A percentile compares a stretch with the other conserved stretches of the same genome.
phyloP scores from a whole-genome alignment of 2,797 vertebrate genomes.

The Spea hammondii region DNA sequence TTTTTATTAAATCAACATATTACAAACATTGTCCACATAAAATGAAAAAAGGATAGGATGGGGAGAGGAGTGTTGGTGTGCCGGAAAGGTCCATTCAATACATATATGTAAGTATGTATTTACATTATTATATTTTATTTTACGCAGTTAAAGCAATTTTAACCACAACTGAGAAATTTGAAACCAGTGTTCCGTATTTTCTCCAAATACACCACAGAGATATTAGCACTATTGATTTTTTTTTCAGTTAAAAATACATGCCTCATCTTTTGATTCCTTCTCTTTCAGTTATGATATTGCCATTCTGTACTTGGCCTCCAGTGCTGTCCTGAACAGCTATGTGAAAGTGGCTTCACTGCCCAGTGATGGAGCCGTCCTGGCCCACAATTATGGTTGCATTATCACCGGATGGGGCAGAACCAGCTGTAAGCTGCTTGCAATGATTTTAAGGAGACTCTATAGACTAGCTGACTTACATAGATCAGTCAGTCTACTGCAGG shows the following conservation, averaged over 20 bases:
- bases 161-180: too few relatives aligned
- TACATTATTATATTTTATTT: too few relatives aligned
- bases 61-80: too few relatives aligned
- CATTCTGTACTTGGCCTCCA: constrained; percentile 73
- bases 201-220: too few relatives aligned
- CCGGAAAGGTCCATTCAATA: too few relatives aligned
- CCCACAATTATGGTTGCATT: constrained; percentile 79
- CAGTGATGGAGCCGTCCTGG: constrained; percentile 69
- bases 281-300: constrained; percentile 81
- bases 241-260: not conserved
- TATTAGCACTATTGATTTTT: not conserved
- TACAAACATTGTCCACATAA: too few relatives aligned
- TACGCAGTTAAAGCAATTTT: too few relatives aligned
- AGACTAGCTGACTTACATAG: not conserved
- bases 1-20: not conserved
- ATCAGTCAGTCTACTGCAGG: not conserved
- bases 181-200: too few relatives aligned
- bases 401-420: constrained; percentile 88
- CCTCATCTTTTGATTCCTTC: not conserved
- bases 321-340: constrained; percentile 70
- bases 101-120: not conserved
- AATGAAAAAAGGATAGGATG: too few relatives aligned
- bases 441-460: not conserved
- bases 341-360: constrained; percentile 79
- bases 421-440: constrained; percentile 71